Evolutionary conservation across 2,113 vertebrate genomes (phyloP).

Genomic region (Limnothrissa miodon): DNA sequence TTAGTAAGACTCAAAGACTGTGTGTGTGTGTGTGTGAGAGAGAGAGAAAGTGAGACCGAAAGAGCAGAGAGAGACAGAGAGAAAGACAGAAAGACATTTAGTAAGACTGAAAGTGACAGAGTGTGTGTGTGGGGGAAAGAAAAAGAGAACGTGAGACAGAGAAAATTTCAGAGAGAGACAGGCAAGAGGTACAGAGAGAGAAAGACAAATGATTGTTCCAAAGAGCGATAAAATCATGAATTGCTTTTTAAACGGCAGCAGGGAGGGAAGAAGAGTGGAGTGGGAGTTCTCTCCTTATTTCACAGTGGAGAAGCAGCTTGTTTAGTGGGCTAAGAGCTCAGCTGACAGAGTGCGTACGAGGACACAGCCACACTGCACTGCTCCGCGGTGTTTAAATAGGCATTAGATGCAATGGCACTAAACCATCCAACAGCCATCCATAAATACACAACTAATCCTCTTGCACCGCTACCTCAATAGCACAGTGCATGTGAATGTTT

Average conservation of each 20-base stretch:
- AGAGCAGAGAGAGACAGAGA: not conserved
- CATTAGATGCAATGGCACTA: not conserved
- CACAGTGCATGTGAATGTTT: not conserved
- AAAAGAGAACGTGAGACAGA: not conserved
- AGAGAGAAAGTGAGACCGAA: not conserved
- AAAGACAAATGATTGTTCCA: not conserved
- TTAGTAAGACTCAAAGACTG: too few relatives aligned
- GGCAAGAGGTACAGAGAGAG: not conserved
- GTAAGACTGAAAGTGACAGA: too few relatives aligned
- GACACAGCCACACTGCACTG: not conserved
- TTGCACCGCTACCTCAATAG: not conserved
- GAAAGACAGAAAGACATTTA: not conserved
- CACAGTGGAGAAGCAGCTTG: not conserved
- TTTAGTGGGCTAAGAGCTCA: not conserved
- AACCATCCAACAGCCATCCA: not conserved
- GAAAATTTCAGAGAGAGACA: not conserved
- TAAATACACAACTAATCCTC: constrained; percentile 17
- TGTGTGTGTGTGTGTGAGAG: too few relatives aligned
- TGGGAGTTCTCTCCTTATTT: not conserved
- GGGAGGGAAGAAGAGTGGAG: not conserved
- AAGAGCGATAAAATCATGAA: too few relatives aligned
- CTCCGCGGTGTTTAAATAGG: constrained; percentile 7
- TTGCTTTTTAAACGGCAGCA: not conserved
- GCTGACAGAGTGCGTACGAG: not conserved
- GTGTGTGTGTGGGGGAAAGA: too few relatives aligned